Evolutionary conservation across 1,140 invertebrate species (phyloP).

Genomic region (Periplaneta americana): DNA sequence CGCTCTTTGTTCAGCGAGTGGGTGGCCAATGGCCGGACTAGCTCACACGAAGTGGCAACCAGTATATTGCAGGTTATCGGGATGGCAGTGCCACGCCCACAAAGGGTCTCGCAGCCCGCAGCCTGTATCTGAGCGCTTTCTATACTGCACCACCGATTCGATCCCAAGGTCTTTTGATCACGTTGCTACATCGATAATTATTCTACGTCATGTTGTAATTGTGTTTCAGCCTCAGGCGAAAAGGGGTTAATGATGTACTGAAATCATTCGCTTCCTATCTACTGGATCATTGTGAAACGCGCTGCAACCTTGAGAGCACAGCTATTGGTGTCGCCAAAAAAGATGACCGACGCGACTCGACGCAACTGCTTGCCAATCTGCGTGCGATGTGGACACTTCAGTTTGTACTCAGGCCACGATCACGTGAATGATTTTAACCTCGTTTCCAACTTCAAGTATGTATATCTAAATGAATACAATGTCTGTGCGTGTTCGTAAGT

Average conservation of each 20-base stretch:
- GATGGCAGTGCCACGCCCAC: too few species aligned
- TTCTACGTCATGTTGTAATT: background rate
- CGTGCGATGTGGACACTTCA: too few species aligned
- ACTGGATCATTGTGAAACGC: background rate
- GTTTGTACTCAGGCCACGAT: background rate
- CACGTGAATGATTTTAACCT: background rate
- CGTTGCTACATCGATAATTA: background rate
- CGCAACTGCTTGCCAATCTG: too few species aligned
- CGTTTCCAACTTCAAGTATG: too few species aligned
- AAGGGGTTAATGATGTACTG: background rate
- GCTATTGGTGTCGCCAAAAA: background rate
- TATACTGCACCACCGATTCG: background rate
- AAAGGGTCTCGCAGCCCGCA: background rate
- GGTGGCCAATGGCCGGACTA: too few species aligned
- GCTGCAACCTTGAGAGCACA: background rate
- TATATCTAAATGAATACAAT: too few species aligned
- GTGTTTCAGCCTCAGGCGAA: background rate
- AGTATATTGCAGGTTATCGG: too few species aligned
- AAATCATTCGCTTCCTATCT: background rate
- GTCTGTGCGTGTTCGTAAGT: too few species aligned
- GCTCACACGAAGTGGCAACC: too few species aligned
- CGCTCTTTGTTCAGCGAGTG: too few species aligned
- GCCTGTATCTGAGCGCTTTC: background rate
- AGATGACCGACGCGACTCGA: background rate
- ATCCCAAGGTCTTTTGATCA: background rate